Evolutionary conservation across 2,888 invertebrate species (phyloP).

Genomic region (Drosophila suboccidentalis): DNA sequence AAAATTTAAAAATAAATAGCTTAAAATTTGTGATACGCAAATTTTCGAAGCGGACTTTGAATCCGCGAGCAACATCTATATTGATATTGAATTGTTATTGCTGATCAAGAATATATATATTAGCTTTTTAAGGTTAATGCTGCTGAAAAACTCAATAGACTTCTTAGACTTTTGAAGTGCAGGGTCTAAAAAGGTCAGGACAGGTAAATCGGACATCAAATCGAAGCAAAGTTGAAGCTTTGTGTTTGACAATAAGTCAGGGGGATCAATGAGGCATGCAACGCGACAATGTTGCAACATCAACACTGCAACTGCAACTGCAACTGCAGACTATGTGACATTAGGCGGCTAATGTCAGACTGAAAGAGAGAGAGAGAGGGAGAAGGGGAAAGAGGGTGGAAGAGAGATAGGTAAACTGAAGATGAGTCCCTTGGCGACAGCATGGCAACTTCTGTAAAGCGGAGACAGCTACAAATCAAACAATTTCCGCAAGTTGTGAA

Average conservation of each 20-base stretch:
- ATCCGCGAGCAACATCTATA: too few species aligned
- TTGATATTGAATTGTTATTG: too few species aligned
- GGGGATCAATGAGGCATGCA: constrained; percentile 17
- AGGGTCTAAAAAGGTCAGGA: background rate
- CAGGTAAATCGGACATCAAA: background rate
- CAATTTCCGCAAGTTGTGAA: constrained; percentile 54
- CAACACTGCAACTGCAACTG: background rate
- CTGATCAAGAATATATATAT: too few species aligned
- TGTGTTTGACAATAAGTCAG: background rate
- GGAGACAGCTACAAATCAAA: constrained; percentile 61
- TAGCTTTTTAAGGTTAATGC: too few species aligned
- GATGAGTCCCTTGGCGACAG: constrained; percentile 9
- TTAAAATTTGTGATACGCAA: too few species aligned
- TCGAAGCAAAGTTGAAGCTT: background rate
- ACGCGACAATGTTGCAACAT: background rate
- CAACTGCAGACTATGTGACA: constrained; percentile 4
- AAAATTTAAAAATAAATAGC: too few species aligned
- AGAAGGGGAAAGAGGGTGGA: background rate
- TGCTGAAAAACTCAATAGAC: too few species aligned
- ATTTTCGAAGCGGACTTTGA: too few species aligned
- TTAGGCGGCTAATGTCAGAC: constrained; percentile 12
- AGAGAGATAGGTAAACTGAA: background rate
- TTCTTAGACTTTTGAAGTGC: background rate
- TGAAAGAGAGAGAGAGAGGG: background rate
- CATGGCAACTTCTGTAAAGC: constrained; percentile 11